Conservation (phyloP, 2,888 invertebrate genomes). For the Allolobophora icterica region DNA sequence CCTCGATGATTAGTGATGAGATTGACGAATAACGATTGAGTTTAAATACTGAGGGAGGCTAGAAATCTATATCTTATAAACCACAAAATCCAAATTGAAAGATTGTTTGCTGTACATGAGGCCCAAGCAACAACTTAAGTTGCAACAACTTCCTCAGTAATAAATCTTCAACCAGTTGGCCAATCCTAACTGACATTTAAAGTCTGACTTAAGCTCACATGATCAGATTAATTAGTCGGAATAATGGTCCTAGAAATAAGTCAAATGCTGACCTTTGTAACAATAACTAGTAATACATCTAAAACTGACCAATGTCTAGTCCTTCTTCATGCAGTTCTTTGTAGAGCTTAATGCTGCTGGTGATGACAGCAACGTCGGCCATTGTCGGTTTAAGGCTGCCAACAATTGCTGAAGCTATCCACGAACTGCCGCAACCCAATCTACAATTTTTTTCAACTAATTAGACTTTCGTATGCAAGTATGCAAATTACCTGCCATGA, state of each 20-base stretch:
- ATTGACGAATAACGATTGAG: no score
- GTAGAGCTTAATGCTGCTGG: conserved; percentile 60
- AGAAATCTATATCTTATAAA: no score
- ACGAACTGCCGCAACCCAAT: conserved; percentile 62
- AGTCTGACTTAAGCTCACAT: neutral
- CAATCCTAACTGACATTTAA: neutral
- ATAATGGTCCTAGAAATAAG: neutral
- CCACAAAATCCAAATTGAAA: no score
- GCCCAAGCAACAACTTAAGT: no score
- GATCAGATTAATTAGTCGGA: no score
- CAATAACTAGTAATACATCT: neutral
- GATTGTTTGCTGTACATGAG: no score
- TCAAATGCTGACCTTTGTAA: neutral
- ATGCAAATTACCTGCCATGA: neutral
- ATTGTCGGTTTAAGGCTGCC: conserved; percentile 68
- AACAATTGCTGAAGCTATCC: conserved; percentile 63
- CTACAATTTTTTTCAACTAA: conserved; percentile 48
- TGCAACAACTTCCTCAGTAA: no score
- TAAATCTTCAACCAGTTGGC: no score
- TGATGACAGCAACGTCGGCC: conserved; percentile 74
- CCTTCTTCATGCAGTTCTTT: conserved; percentile 58
- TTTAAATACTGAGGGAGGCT: no score
- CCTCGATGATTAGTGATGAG: no score
- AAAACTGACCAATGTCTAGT: conserved; percentile 52
- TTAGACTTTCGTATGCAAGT: neutral